Conservation (phyloP, 2,888 invertebrate genomes). For the Pseudococcus longispinus region DNA sequence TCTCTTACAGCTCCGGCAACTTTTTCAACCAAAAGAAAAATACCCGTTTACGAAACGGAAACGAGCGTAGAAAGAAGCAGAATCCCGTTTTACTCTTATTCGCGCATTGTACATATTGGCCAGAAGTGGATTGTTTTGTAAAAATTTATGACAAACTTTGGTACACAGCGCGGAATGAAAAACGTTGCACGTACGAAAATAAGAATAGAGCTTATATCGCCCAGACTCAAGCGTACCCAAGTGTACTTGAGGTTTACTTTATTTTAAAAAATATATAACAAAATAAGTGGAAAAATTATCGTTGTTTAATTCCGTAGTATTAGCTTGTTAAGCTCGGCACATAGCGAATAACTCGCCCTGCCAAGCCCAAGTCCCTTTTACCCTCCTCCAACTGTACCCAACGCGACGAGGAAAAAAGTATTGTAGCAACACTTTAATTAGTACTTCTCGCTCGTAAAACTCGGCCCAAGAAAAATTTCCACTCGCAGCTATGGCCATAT, state of each 20-base stretch:
- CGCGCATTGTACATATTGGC: neutral
- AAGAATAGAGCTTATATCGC: neutral
- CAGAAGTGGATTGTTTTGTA: neutral
- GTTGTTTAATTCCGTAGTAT: conserved; percentile 18
- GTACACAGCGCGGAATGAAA: neutral
- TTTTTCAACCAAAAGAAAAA: too few relatives aligned
- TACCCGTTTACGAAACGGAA: too few relatives aligned
- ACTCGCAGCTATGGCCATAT: too few relatives aligned
- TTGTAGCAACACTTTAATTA: conserved; percentile 5
- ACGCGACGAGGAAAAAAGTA: neutral
- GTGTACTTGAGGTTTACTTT: conserved; percentile 13
- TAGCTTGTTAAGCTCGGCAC: conserved; percentile 15
- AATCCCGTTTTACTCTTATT: neutral
- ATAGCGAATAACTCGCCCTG: neutral
- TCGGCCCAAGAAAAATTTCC: neutral
- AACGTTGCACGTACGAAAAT: neutral
- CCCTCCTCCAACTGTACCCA: too few relatives aligned
- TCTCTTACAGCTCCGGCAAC: too few relatives aligned
- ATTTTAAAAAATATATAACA: conserved; percentile 16
- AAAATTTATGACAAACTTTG: neutral
- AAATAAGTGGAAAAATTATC: conserved; percentile 19
- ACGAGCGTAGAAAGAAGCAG: neutral
- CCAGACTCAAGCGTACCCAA: neutral
- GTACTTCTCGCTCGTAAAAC: conserved; percentile 18
- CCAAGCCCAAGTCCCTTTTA: neutral